Percentiles rank a stretch among this genome's conserved stretches.
Evolutionary conservation across 2,888 invertebrate genomes (phyloP).

Genomic region (Agonopterix arenella): DNA sequence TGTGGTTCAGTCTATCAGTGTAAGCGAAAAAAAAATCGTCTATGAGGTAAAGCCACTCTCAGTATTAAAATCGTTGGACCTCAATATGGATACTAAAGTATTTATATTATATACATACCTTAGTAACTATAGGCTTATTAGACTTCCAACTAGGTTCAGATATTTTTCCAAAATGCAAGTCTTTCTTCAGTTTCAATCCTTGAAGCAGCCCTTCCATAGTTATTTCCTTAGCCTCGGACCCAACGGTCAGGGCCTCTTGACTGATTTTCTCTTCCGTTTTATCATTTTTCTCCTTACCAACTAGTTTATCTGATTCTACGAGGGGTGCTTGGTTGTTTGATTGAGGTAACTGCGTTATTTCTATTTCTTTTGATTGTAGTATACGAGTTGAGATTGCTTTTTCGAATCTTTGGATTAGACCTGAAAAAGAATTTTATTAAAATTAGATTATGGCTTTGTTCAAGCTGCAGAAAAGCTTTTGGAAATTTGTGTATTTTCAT

Average conservation of each 20-base stretch:
- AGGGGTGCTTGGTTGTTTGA: constrained; percentile 23
- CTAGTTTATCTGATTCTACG: constrained; percentile 22
- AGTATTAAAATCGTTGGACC: too few relatives aligned
- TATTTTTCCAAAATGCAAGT: constrained; percentile 58
- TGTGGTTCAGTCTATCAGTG: too few relatives aligned
- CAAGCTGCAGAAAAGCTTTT: too few relatives aligned
- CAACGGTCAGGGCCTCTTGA: constrained; percentile 34
- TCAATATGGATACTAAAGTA: too few relatives aligned
- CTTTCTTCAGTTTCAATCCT: constrained; percentile 57
- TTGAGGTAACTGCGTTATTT: constrained; percentile 10
- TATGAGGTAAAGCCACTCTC: too few relatives aligned
- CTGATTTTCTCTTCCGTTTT: constrained; percentile 23
- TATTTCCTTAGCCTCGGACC: constrained; percentile 49
- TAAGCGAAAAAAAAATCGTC: too few relatives aligned
- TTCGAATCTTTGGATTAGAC: constrained; percentile 50
- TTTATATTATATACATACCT: constrained; percentile 42
- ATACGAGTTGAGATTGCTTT: constrained; percentile 37
- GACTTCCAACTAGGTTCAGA: constrained; percentile 58
- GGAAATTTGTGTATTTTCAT: too few relatives aligned
- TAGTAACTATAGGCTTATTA: constrained; percentile 53
- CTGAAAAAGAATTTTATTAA: constrained; percentile 19
- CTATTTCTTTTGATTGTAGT: constrained; percentile 23
- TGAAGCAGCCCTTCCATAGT: constrained; percentile 53
- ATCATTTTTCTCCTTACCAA: constrained; percentile 13
- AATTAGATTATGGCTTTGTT: too few relatives aligned